Percentiles rank a stretch among this genome's conserved stretches.
These are phyloP conservation scores for Galerucella pusilla DNA, from an alignment of 2,888 invertebrate species.

Conservation along the genomic window DNA sequence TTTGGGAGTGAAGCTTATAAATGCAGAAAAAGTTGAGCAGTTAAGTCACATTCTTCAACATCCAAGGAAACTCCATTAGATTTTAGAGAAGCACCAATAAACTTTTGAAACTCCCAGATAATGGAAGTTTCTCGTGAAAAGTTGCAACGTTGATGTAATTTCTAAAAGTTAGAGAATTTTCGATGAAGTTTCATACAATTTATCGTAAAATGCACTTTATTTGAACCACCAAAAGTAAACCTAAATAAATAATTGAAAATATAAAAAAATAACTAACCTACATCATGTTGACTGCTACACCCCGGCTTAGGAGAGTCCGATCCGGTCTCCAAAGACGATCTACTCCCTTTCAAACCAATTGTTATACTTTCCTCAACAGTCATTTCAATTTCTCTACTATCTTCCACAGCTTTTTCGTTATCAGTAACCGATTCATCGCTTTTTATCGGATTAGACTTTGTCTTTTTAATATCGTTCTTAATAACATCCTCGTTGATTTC, in stretches of 20 bases:
- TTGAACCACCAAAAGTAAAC: not conserved
- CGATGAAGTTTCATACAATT: not conserved
- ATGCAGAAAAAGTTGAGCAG: no score
- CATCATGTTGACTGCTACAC: slow-evolving; percentile 61
- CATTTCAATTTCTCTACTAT: slow-evolving; percentile 53
- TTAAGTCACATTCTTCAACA: no score
- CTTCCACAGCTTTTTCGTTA: slow-evolving; percentile 44
- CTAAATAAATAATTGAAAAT: not conserved
- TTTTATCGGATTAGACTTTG: slow-evolving; percentile 57
- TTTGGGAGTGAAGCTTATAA: no score
- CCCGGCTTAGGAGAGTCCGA: slow-evolving; percentile 62
- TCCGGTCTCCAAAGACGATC: slow-evolving; percentile 57
- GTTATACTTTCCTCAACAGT: slow-evolving; percentile 57
- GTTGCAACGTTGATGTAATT: not conserved
- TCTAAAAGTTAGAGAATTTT: not conserved
- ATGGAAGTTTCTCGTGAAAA: not conserved
- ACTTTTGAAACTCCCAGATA: not conserved
- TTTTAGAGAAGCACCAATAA: no score
- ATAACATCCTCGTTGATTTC: slow-evolving; percentile 54
- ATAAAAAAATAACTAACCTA: slow-evolving; percentile 51
- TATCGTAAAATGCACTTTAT: not conserved
- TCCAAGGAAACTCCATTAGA: no score
- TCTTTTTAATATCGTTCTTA: slow-evolving; percentile 58
- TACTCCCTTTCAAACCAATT: slow-evolving; percentile 56
- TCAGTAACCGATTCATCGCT: slow-evolving; percentile 46